Conservation (phyloP, 2,797 vertebrate genomes). For the Myioborus melanocephalus region DNA sequence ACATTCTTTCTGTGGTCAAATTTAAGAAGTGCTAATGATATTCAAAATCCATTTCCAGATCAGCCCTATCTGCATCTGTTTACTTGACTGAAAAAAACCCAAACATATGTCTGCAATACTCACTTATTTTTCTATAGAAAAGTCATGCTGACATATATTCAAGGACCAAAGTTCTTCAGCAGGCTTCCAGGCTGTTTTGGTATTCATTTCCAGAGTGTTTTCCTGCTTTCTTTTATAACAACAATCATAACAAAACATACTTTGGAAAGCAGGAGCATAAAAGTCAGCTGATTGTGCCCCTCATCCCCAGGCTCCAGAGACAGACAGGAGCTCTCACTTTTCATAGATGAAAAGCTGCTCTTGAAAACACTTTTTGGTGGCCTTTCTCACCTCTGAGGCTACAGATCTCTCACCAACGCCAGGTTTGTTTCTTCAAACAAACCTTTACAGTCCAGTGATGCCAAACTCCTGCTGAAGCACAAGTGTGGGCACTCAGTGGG, state of each 20-base stretch:
- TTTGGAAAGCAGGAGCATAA: not conserved
- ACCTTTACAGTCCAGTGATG: not conserved
- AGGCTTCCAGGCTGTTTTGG: slow-evolving; percentile 30
- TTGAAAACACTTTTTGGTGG: not conserved
- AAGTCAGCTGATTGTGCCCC: not conserved
- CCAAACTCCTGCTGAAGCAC: not conserved
- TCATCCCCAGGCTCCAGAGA: not conserved
- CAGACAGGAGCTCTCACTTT: not conserved
- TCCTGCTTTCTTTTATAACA: slow-evolving; percentile 27
- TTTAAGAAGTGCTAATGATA: not conserved
- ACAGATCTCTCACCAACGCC: not conserved
- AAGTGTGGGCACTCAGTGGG: not conserved
- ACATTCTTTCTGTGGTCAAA: not conserved
- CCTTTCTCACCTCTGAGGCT: not conserved
- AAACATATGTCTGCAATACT: not conserved
- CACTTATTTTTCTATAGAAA: not conserved
- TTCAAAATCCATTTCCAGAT: slow-evolving; percentile 21
- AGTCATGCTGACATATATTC: not conserved
- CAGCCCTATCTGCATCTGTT: not conserved
- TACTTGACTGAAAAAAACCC: not conserved
- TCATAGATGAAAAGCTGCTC: not conserved
- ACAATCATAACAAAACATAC: not conserved
- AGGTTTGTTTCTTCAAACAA: not conserved
- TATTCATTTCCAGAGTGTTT: not conserved
- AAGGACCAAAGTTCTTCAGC: slow-evolving; percentile 10